Evolutionary conservation across 1,140 invertebrate species (phyloP).

Genomic region (Drosophila lowei): DNA sequence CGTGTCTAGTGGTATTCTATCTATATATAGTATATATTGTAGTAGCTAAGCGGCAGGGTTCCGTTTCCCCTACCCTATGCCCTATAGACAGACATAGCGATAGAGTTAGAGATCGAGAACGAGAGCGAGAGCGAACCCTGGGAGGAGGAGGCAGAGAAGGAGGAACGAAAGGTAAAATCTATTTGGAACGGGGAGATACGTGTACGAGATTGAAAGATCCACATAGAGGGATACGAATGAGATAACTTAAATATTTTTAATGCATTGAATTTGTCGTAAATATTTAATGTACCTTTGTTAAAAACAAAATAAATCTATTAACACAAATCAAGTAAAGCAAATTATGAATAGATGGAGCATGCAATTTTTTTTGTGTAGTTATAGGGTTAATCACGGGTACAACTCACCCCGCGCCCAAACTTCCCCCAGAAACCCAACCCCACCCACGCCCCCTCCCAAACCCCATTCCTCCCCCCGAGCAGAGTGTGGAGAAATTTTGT

Average conservation of each 20-base stretch:
- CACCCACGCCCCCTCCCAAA: too few species aligned
- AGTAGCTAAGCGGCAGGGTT: slow-evolving; percentile 67
- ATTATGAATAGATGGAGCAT: slow-evolving; percentile 50
- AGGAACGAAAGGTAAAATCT: slow-evolving; percentile 38
- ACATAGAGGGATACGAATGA: slow-evolving; percentile 11
- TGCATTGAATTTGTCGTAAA: slow-evolving; percentile 81
- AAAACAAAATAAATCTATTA: slow-evolving; percentile 79
- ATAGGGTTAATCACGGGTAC: slow-evolving; percentile 28
- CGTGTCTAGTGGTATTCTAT: slow-evolving; percentile 74
- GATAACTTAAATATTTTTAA: slow-evolving; percentile 77
- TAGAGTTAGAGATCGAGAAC: slow-evolving; percentile 17
- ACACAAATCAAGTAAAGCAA: slow-evolving; percentile 51
- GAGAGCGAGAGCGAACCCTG: not conserved
- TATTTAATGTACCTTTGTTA: slow-evolving; percentile 83
- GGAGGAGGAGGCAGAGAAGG: slow-evolving; percentile 4
- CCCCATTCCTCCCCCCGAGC: not conserved
- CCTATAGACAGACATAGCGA: slow-evolving; percentile 43
- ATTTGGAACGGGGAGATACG: slow-evolving; percentile 6
- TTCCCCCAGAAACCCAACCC: not conserved
- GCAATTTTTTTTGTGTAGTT: slow-evolving; percentile 79
- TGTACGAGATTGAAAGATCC: not conserved
- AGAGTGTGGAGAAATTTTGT: slow-evolving; percentile 50
- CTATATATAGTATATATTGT: slow-evolving; percentile 22
- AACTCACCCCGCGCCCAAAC: not conserved
- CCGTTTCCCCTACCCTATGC: slow-evolving; percentile 3